Base-by-base conservation (phyloP, 2,797 vertebrate genomes). In the Simalia tracyae region DNA sequence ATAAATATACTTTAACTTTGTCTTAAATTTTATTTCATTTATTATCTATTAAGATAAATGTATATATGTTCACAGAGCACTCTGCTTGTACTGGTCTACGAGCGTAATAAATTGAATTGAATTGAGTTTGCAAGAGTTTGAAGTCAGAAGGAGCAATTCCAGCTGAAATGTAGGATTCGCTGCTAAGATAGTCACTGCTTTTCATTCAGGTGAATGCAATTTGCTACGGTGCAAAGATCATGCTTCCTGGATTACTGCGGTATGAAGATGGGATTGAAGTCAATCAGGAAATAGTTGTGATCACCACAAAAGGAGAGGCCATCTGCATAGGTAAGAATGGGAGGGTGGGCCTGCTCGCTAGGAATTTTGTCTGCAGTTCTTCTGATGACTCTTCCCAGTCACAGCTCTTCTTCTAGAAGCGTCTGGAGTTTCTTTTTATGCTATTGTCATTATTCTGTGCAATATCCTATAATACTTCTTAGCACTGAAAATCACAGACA, bases 221-320 rank as follows among this genome's bases (percentile, higher is more conserved):
- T 95, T 99, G 99, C 92, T 99, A 99, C 0, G 99, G 99, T 0
- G 99, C 99, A 0, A 99, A 99, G 96, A 99, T 99, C 95, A 99
- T 99, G 99, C 97, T 99, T 14, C 99, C 99, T 0, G 99, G 99
- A 2, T 97, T 99, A 12, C 98, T 99, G 10, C 95, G 99, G 1
- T 99, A 99, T 0, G 99, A 99, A 90, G 99, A 99, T 0, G 98
- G 99, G 68, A 99, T 99, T 1, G 99, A 99, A 94, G 90, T 99
- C 24, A 99, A 99, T 95, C 99, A 99, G 96, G 99, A 99, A 94
- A 98, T 99, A 0, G 99, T 99, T 0, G 98, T 99, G 88, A 98
- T 99, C 93, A 99, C 99, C 0, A 99, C 99, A 0, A 99, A 99
- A 96, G 99, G 99, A 89, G 99, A 99, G 93, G 99, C 98, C 0